Conservation (phyloP, 2,888 invertebrate genomes). For the Achlya flavicornis region DNA sequence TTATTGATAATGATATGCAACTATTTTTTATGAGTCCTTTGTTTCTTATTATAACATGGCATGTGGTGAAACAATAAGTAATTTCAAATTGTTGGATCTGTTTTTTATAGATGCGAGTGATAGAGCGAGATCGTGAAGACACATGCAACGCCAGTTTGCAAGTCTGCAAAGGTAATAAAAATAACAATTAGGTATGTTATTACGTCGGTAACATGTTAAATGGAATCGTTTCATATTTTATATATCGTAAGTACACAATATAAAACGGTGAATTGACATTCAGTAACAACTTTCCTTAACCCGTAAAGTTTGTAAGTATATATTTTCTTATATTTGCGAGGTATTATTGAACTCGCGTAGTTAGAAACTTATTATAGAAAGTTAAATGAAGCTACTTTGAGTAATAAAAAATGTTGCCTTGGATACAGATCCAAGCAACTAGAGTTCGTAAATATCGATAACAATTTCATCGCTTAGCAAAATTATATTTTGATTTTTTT, state of each 20-base stretch:
- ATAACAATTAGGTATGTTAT: too few relatives aligned
- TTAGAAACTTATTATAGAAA: background rate
- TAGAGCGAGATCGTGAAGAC: too few relatives aligned
- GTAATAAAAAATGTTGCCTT: background rate
- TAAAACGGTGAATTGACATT: slow-evolving; percentile 2
- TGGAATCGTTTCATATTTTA: too few relatives aligned
- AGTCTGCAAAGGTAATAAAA: too few relatives aligned
- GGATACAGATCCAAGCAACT: background rate
- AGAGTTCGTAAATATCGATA: background rate
- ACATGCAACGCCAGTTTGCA: too few relatives aligned
- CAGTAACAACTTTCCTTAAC: background rate
- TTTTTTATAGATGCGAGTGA: too few relatives aligned
- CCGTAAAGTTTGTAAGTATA: background rate
- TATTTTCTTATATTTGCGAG: slow-evolving; percentile 2
- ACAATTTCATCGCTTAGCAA: background rate
- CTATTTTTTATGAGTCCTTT: slow-evolving; percentile 34
- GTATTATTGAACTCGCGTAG: background rate
- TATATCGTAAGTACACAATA: background rate
- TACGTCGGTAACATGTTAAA: too few relatives aligned
- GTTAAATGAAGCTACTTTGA: background rate
- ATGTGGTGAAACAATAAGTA: background rate
- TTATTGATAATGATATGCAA: slow-evolving; percentile 52
- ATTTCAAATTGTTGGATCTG: background rate
- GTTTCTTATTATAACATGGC: slow-evolving; percentile 12
- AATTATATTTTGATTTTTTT: background rate